Evolutionary conservation across 2,797 vertebrate species (phyloP).

Genomic region (Sebastes iracundus): DNA sequence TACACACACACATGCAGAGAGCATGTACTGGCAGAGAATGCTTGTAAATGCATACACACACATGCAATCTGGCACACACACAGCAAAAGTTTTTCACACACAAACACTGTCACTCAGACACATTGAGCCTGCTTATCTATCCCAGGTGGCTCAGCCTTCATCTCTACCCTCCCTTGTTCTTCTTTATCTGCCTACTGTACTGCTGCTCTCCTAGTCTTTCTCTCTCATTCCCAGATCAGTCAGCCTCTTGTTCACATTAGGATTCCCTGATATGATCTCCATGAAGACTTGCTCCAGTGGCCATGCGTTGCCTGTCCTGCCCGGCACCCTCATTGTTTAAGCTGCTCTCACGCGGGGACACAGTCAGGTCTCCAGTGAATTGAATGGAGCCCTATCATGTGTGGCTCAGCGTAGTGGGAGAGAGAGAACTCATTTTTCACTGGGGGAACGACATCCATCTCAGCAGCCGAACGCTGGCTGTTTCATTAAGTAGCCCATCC

Average conservation of each 20-base stretch:
- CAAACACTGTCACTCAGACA: constrained; percentile 31
- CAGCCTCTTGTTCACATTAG: constrained; percentile 81
- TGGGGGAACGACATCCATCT: constrained; percentile 78
- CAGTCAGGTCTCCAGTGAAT: constrained; percentile 71
- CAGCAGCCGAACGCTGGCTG: constrained; percentile 77
- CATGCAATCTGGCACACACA: constrained; percentile 12
- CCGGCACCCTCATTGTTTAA: constrained; percentile 77
- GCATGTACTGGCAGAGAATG: background rate
- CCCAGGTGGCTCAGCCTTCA: constrained; percentile 77
- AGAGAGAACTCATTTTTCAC: constrained; percentile 81
- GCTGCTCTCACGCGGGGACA: constrained; percentile 69
- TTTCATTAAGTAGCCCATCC: constrained; percentile 88
- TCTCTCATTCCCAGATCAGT: constrained; percentile 77
- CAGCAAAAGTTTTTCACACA: constrained; percentile 17
- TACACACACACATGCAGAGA: constrained; percentile 33
- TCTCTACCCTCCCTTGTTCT: constrained; percentile 47
- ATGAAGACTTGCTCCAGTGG: constrained; percentile 79
- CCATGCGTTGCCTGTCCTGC: constrained; percentile 80
- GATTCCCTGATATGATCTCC: constrained; percentile 83
- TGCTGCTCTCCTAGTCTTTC: constrained; percentile 72
- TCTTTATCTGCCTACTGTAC: constrained; percentile 77
- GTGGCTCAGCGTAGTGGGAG: constrained; percentile 65
- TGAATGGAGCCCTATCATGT: constrained; percentile 75
- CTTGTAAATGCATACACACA: constrained; percentile 17
- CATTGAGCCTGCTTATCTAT: constrained; percentile 74